Conservation (phyloP, 2,113 vertebrate species). For the Laticauda colubrina region DNA sequence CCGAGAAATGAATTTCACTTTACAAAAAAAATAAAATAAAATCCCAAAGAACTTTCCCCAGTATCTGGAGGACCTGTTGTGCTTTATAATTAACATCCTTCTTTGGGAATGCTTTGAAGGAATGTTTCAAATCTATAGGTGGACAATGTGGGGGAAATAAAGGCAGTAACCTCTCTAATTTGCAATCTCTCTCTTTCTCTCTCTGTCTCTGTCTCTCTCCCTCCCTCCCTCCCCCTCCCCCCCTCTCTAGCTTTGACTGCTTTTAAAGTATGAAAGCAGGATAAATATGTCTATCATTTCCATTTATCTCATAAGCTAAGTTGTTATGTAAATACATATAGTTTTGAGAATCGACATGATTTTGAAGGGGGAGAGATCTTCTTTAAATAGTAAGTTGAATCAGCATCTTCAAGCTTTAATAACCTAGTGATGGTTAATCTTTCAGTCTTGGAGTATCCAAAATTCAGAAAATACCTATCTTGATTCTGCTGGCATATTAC, state of each 20-base stretch:
- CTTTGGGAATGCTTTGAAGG: neutral
- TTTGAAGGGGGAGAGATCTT: neutral
- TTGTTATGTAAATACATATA: neutral
- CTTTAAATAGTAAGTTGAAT: neutral
- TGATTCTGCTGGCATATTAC: neutral
- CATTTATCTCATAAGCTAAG: neutral
- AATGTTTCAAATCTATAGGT: neutral
- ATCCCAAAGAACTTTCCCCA: neutral
- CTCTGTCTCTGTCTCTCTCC: neutral
- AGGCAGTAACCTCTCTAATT: neutral
- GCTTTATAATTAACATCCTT: neutral
- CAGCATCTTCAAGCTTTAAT: neutral
- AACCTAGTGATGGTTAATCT: neutral
- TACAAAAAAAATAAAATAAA: neutral
- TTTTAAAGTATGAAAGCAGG: neutral
- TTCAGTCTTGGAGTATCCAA: neutral
- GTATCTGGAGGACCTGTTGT: neutral
- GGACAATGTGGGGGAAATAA: neutral
- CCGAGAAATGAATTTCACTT: neutral
- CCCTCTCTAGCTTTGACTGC: neutral
- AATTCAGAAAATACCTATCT: neutral
- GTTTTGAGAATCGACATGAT: neutral
- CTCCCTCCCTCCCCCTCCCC: accelerated
- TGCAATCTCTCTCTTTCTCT: neutral
- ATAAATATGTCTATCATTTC: neutral